These are phyloP conservation scores for Chaenodraco wilsoni DNA, from an alignment of 2,797 vertebrate genomes.

Conservation along the genomic window DNA sequence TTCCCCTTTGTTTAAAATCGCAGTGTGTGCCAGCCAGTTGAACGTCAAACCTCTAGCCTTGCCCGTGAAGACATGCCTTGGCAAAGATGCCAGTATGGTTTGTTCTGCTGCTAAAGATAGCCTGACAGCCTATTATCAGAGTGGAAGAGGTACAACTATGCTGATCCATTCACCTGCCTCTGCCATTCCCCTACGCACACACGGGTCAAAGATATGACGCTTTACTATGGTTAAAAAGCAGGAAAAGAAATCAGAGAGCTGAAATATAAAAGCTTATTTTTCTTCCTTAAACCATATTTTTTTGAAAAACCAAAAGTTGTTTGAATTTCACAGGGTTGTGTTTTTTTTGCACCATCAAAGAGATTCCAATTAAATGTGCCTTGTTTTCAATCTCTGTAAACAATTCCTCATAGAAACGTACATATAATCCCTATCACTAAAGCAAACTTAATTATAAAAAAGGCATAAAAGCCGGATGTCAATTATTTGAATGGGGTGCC, in stretches of 20 bases:
- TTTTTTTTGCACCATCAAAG: too few species aligned
- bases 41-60: constrained; percentile 50
- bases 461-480: too few species aligned
- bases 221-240: constrained; percentile 12
- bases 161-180: constrained; percentile 84
- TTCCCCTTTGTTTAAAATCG: constrained; percentile 36
- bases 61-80: constrained; percentile 59
- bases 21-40: constrained; percentile 38
- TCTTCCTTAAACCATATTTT: not conserved
- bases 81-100: constrained; percentile 69
- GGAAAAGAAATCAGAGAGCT: not conserved
- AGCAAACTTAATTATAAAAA: too few species aligned
- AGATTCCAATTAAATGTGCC: too few species aligned
- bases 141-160: constrained; percentile 74
- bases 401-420: not conserved
- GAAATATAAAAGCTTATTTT: not conserved
- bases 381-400: too few species aligned
- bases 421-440: not conserved
- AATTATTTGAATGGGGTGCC: not conserved
- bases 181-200: constrained; percentile 70
- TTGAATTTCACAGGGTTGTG: not conserved
- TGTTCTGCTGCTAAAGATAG: constrained; percentile 81
- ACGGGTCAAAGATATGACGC: constrained; percentile 44
- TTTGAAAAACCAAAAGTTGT: not conserved
- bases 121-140: constrained; percentile 75